A percentile compares a stretch with the other conserved stretches of the same genome.
Conservation (phyloP, 2,113 vertebrate genomes). For the Notechis scutatus region DNA sequence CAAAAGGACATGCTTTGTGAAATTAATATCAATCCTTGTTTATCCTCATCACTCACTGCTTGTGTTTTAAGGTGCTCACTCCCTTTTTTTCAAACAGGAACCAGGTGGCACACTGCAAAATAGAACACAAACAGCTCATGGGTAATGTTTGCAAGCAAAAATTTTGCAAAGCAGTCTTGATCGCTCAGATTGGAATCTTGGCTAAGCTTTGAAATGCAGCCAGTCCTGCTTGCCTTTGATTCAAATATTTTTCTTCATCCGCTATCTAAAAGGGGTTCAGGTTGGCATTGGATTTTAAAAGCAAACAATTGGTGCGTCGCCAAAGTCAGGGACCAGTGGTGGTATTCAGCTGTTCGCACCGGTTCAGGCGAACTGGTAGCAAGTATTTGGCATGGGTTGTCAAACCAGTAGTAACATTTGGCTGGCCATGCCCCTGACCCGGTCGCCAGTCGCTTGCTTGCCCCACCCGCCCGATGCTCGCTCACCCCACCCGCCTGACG, state of each 20-base stretch:
- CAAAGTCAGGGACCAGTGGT: neutral
- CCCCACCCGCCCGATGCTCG: too few species aligned
- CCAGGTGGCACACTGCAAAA: neutral
- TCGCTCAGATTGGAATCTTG: neutral
- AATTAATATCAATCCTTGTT: neutral
- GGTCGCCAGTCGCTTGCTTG: too few species aligned
- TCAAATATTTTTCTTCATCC: neutral
- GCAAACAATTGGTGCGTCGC: too few species aligned
- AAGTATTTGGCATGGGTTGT: too few species aligned
- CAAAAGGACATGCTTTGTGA: neutral
- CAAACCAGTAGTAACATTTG: too few species aligned
- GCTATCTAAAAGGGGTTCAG: neutral
- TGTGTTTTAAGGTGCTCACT: neutral
- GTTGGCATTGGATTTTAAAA: neutral
- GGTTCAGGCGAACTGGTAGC: too few species aligned
- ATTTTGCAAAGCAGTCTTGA: neutral
- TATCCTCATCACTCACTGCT: neutral
- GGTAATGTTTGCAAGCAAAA: neutral
- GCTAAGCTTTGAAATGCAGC: neutral
- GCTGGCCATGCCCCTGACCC: too few species aligned
- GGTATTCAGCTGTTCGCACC: too few species aligned
- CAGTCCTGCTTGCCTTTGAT: neutral
- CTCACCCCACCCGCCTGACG: too few species aligned
- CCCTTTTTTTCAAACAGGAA: neutral
- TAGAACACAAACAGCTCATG: neutral